phyloP scores from a whole-genome alignment of 2,113 vertebrate species.

The Scartelaos histophorus region DNA sequence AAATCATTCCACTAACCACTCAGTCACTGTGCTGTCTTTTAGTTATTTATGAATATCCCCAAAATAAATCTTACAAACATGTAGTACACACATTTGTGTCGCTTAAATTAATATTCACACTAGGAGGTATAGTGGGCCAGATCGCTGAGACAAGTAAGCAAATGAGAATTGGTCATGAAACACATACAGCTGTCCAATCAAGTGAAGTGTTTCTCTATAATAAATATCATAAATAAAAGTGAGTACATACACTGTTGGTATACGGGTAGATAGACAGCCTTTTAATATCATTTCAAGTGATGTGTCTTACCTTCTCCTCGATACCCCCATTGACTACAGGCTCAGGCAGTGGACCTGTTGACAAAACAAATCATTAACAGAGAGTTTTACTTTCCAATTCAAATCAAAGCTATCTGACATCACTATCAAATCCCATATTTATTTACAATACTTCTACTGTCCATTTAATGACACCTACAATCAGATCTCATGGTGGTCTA shows the following conservation, averaged over 20 bases:
- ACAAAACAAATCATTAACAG: slow-evolving; percentile 20
- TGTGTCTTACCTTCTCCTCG: slow-evolving; percentile 84
- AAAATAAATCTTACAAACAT: too few relatives aligned
- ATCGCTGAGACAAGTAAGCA: too few relatives aligned
- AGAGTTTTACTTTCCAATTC: not conserved
- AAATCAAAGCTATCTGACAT: not conserved
- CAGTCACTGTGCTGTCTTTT: too few relatives aligned
- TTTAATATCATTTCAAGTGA: not conserved
- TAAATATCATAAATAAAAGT: not conserved
- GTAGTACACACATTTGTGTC: too few relatives aligned
- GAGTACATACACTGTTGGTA: not conserved
- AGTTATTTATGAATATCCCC: too few relatives aligned
- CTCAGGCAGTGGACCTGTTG: slow-evolving; percentile 88
- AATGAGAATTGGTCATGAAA: too few relatives aligned
- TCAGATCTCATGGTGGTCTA: slow-evolving; percentile 5
- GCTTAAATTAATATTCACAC: too few relatives aligned
- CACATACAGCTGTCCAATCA: too few relatives aligned
- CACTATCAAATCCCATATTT: not conserved
- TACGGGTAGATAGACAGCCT: not conserved
- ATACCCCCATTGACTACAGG: slow-evolving; percentile 84
- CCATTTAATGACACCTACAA: not conserved
- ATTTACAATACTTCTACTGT: not conserved
- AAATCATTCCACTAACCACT: too few relatives aligned
- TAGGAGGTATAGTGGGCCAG: too few relatives aligned
- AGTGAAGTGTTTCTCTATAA: too few relatives aligned